Percentiles rank a stretch among this genome's conserved stretches.
Conservation (phyloP, 2,113 vertebrate genomes). For the Apeltes quadracus region DNA sequence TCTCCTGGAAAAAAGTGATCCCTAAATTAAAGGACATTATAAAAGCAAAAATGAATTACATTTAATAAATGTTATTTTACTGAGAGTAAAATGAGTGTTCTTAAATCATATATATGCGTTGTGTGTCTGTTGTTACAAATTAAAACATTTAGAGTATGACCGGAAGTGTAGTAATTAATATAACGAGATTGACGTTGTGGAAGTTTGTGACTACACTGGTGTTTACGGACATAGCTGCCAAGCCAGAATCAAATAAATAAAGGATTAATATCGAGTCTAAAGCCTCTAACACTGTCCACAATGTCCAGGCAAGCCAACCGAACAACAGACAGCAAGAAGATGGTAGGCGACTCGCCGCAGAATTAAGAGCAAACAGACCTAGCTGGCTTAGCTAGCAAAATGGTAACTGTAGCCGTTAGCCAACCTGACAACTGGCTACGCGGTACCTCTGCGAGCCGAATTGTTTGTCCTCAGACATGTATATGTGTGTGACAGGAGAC, state of each 20-base stretch:
- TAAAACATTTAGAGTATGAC: background rate
- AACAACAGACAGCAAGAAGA: slow-evolving; percentile 95
- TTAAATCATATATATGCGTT: accelerated
- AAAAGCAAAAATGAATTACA: background rate
- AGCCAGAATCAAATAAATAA: slow-evolving; percentile 74
- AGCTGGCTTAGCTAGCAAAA: slow-evolving; percentile 17
- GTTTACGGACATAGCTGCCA: slow-evolving; percentile 55
- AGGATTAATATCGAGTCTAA: slow-evolving; percentile 66
- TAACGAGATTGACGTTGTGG: background rate
- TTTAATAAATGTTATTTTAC: accelerated
- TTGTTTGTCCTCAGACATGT: background rate
- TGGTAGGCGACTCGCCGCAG: slow-evolving; percentile 83
- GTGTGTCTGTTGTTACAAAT: background rate
- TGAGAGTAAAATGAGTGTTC: background rate
- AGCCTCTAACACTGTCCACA: slow-evolving; percentile 66
- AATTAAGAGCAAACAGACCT: slow-evolving; percentile 7
- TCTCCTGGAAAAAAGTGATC: accelerated
- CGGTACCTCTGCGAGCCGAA: background rate
- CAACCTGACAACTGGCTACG: background rate
- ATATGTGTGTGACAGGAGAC: background rate
- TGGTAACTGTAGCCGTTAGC: slow-evolving; percentile 25
- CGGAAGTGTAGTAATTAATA: background rate
- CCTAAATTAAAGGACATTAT: accelerated
- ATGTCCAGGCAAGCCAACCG: slow-evolving; percentile 95
- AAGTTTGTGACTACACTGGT: background rate